These are phyloP conservation scores for Baryphthengus martii DNA, from an alignment of 2,113 vertebrate species.

Conservation along the genomic window DNA sequence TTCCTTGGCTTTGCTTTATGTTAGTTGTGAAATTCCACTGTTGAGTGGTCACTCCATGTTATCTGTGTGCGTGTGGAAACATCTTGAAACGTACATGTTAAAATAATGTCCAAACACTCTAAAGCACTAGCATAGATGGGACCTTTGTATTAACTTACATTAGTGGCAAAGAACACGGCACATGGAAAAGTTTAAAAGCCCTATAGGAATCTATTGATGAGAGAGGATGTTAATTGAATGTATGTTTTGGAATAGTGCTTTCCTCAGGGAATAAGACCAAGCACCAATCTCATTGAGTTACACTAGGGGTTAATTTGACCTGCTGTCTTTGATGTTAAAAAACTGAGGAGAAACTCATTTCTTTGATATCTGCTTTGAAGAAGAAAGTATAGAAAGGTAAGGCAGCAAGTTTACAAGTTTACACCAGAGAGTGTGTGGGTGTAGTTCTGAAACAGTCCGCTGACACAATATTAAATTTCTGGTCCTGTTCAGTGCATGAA, in stretches of 20 bases:
- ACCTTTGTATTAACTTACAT: background rate
- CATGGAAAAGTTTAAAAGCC: conserved; percentile 1
- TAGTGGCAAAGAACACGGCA: background rate
- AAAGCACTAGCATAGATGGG: background rate
- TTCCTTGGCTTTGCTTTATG: background rate
- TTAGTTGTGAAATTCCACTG: background rate
- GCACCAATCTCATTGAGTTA: background rate
- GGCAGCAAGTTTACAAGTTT: background rate
- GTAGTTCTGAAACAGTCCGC: conserved; percentile 5
- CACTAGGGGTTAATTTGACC: background rate
- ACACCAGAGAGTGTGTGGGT: background rate
- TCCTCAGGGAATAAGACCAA: background rate
- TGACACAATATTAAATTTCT: conserved; percentile 47
- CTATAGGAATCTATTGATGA: background rate
- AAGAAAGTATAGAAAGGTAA: background rate
- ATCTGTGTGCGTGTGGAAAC: background rate
- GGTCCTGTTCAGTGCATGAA: background rate
- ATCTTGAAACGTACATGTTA: background rate
- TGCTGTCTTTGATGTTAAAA: conserved; percentile 10
- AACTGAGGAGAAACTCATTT: background rate
- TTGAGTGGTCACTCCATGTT: background rate
- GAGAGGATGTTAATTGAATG: conserved; percentile 8
- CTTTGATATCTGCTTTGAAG: conserved; percentile 37
- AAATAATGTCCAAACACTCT: background rate
- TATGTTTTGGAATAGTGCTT: conserved; percentile 10